A percentile compares a stretch with the other conserved stretches of the same genome.
These are phyloP conservation scores for Lepus europaeus DNA, from an alignment of 2,113 vertebrate species.

Conservation along the genomic window DNA sequence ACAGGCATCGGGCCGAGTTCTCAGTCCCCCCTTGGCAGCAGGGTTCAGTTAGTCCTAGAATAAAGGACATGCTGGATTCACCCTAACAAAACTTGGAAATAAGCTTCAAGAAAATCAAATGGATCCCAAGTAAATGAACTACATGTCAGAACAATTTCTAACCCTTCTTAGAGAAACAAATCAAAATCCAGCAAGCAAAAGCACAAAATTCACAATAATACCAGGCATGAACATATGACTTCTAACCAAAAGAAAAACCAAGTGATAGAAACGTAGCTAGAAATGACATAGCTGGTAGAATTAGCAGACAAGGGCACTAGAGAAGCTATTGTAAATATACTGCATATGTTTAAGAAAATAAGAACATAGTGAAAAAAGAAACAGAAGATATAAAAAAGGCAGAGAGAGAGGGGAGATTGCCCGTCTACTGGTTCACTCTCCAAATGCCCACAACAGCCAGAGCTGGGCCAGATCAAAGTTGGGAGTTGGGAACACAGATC, in stretches of 20 bases:
- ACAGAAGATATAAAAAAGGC: not conserved
- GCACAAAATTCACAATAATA: conserved; percentile 9
- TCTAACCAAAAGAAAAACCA: conserved; percentile 31
- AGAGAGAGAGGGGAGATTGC: no score
- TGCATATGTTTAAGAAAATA: not conserved
- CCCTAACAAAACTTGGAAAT: not conserved
- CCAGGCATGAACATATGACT: not conserved
- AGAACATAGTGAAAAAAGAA: not conserved
- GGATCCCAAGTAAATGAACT: conserved; percentile 17
- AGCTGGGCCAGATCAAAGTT: no score
- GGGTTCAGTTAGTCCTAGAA: not conserved
- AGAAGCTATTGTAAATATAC: not conserved
- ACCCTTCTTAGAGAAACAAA: not conserved
- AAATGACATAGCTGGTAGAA: not conserved
- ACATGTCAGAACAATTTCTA: conserved; percentile 21
- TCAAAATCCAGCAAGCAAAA: conserved; percentile 35
- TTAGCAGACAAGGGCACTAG: not conserved
- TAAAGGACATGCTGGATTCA: not conserved
- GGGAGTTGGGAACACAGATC: no score
- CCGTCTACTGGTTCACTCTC: no score
- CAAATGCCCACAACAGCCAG: no score
- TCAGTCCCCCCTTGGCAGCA: not conserved
- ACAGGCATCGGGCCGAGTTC: not conserved
- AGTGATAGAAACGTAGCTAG: conserved; percentile 15
- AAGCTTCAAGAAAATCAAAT: not conserved